Conservation (phyloP, 2,888 invertebrate species). For the Druceiella hillmani region DNA sequence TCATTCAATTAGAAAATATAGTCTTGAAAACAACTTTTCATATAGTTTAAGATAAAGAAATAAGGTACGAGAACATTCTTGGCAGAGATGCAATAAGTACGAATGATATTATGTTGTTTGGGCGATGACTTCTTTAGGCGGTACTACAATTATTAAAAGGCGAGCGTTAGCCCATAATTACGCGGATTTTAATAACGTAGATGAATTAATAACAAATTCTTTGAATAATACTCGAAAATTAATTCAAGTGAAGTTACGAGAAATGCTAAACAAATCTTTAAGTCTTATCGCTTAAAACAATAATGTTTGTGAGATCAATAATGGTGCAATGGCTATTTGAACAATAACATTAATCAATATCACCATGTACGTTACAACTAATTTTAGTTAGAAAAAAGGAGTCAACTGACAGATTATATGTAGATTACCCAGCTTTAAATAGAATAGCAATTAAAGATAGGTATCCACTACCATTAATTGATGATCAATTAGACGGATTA, state of each 20-base stretch:
- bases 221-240: neutral
- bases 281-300: neutral
- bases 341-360: too few relatives aligned
- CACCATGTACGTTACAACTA: too few relatives aligned
- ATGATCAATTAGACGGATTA: too few relatives aligned
- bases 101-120: conserved; percentile 2
- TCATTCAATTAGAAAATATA: neutral
- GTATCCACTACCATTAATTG: too few relatives aligned
- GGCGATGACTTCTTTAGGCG: neutral
- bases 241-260: neutral
- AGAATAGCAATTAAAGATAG: too few relatives aligned
- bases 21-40: conserved; percentile 2
- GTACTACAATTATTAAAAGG: neutral
- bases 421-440: too few relatives aligned
- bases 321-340: too few relatives aligned
- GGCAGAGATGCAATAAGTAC: conserved; percentile 1
- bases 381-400: too few relatives aligned
- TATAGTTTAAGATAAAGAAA: neutral
- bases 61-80: neutral
- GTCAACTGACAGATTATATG: too few relatives aligned
- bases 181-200: neutral
- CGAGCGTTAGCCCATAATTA: neutral
- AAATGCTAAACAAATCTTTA: neutral
- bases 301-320: too few relatives aligned
- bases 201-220: neutral